Base-by-base conservation (phyloP, 2,797 vertebrate species). In the Thalassophryne amazonica region DNA sequence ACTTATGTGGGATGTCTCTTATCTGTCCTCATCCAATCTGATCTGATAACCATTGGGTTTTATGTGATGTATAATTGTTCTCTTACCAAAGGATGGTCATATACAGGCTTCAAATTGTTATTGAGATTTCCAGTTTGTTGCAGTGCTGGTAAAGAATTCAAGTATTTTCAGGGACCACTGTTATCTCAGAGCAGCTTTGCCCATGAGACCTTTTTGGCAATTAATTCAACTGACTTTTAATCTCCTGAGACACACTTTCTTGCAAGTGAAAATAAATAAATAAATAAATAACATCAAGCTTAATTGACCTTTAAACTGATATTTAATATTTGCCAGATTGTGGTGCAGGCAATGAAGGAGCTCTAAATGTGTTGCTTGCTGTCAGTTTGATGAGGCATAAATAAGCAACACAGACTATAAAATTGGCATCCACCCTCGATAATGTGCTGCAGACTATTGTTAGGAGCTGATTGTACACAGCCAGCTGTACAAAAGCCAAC, bases 271-370 rank as follows among this genome's bases (percentile, higher is more conserved):
- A 63, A 25, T 45, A 59, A 69, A 64, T 72, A 78, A n/a, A n/a
- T n/a, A n/a, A n/a, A n/a, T n/a, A n/a, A n/a, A n/a, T n/a, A n/a
- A n/a, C n/a, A 85, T 86, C 54, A 79, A 81, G 65, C 41, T 67
- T 73, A 78, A 78, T 69, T 83, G 81, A 89, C 81, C 84, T 87
- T 85, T 82, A 66, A 53, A 76, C 62, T 80, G 80, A 81, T 87
- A 84, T 88, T 86, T 86, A 73, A 73, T 82, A 73, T 63, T 41
- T 67, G 78, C 70, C 69, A 83, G 45, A 69, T 69, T 71, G 57
- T 43, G 24, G 53, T 14, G 21, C 14, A 12, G 61, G 48, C 18
- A 21, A 73, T 76, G 42, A 47, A 62, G 60, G 41, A 47, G 51
- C 59, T 46, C 64, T 38, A 24, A 34, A 39, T 28, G 9, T 53